Base-by-base conservation (phyloP, 2,888 invertebrate genomes). In the Dinocampus coccinellae region DNA sequence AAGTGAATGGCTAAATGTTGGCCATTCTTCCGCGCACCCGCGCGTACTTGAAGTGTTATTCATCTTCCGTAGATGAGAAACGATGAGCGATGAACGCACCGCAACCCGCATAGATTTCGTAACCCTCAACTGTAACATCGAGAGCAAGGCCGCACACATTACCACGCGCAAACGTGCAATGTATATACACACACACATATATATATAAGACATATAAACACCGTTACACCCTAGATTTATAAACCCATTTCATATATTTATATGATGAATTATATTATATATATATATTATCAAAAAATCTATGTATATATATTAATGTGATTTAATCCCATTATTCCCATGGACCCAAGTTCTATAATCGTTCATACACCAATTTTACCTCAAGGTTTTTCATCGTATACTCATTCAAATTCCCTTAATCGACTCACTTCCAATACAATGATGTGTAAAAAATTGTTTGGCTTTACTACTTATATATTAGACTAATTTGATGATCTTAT, bases 71-170 rank as follows among this genome's bases (percentile, higher is more conserved):
- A 72, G 73, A 72, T 73, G 67, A 53, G 69, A 62, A 62, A 73
- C 60, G 66, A 74, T 72, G 72, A 72, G 72, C 65, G 60, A 60
- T 66, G 66, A 71, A 65, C 69, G 71, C 67, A 72, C 64, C 60
- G 62, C 36, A 73, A 65, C 69, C 68, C 67, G 74, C 70, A 64
- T 61, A 67, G 70, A 68, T 76, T 76, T 74, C 75, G 72, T 72
- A 75, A 81, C 77, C 78, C 78, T 76, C 78, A 81, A 82, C 72
- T 74, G 76, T 81, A 81, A 81, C 81, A 83, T 79, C 80, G 79
- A 75, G 83, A 82, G 83, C 83, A 82, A 82, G 81, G 83, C 77
- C 81, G 47, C 20, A 9, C 16, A 16, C 1, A 7, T 20, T 47
- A 47, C 20, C 6, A 3, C 47, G 47, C 47, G 47, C 13, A 39